Base-by-base conservation (phyloP, 2,888 invertebrate species). In the Mesorhabditis spiculigera region DNA sequence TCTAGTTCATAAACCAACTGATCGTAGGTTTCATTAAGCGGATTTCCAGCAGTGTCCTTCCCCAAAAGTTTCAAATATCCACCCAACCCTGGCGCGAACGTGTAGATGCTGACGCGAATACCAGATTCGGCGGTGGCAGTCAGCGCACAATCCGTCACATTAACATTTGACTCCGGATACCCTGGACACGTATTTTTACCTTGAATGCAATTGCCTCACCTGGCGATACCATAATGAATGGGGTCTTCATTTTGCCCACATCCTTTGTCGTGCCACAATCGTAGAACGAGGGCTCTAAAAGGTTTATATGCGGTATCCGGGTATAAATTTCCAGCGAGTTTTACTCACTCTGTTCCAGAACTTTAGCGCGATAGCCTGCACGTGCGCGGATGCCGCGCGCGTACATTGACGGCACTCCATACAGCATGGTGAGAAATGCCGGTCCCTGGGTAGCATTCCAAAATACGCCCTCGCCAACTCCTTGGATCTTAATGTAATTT, bases 181-280 rank as follows among this genome's bases (percentile, higher is more conserved):
- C 58, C 58, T 50, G 10, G 1, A 50, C n/a, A n/a, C 8, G 8
- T 50, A 50, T 1, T 50, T 50, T 50, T 13, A 13, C 58, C n/a
- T 50, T 10, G 58, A 50, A 50, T 50, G 8, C 10, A 13, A 50
- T 50, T 13, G 3, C 8, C 10, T 2, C 8, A 50, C 58, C 58
- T 13, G 58, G n/a, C 10, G 58, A 50, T 13, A 50, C n/a, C 58
- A 50, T 50, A 50, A 13, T 13, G n/a, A 13, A 50, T 50, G 58
- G 58, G 8, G 58, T 50, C n/a, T n/a, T 50, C 58, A 50, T 50
- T 13, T n/a, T 50, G 58, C 58, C n/a, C n/a, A 50, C n/a, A 50
- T 50, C 58, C 58, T 50, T 50, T n/a, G 58, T 50, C n/a, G 58
- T 50, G 58, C 58, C 58, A 3, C 58, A 50, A 50, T 50, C 58